Conservation (phyloP, 2,888 invertebrate species). For the Dryomyza anilis region DNA sequence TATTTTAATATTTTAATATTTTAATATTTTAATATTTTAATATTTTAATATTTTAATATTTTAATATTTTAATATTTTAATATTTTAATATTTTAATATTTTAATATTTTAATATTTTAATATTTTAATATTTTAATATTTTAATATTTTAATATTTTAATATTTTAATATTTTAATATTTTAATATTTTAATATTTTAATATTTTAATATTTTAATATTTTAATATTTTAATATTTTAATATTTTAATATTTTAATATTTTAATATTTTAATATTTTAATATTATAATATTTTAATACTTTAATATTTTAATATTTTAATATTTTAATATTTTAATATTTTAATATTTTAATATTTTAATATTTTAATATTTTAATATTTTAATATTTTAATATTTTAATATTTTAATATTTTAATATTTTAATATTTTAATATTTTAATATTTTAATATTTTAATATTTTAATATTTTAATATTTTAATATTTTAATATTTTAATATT, state of each 20-base stretch:
- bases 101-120: conserved; percentile 2
- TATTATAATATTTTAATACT: conserved; percentile 18
- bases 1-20: conserved; percentile 16
- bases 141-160: background rate
- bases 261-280: background rate
- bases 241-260: conserved; percentile 3
- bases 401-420: conserved; percentile 11
- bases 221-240: conserved; percentile 8
- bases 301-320: no score
- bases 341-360: conserved; percentile 12
- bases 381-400: conserved; percentile 12
- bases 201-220: background rate
- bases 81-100: background rate
- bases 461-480: conserved; percentile 6
- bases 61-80: conserved; percentile 12
- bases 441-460: conserved; percentile 6
- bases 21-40: background rate
- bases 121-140: conserved; percentile 14
- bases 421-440: conserved; percentile 12
- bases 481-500: conserved; percentile 6
- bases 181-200: conserved; percentile 9
- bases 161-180: conserved; percentile 4
- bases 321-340: conserved; percentile 13
- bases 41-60: background rate
- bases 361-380: conserved; percentile 12